Evolutionary conservation across 2,888 invertebrate genomes (phyloP), one percentile per base, ranked within the genome.

Genomic region (Chesias legatella): DNA sequence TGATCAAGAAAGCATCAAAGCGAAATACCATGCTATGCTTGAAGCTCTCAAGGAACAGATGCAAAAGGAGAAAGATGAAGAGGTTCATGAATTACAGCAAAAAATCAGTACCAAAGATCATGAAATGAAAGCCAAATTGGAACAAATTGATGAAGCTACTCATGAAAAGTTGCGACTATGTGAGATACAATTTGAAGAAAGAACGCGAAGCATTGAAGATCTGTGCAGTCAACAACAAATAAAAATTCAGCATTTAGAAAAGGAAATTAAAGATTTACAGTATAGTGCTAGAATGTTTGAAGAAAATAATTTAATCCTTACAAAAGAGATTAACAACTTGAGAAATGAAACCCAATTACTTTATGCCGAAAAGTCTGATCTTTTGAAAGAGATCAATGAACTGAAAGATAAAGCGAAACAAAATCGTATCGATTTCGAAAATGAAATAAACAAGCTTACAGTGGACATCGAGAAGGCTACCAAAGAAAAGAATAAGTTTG

Each of bases 401-500:
- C 39, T 79, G 1, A 82, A 79, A 61, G 80, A 84, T 8, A 73
- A 78, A 21, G 67, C 72, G 1, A 86, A 84, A 52, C 71, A 65
- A 36, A 81, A 73, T 47, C 49, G 65, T 0, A 79, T 81, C 24
- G 67, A 82, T 51, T 82, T 76, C 48, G 85, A 88, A 69, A 86
- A 84, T 56, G 71, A 81, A 58, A 76, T 76, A 11, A 82, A 79
- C 51, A 82, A 77, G 57, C 67, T 86, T 7, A 82, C 81, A 27
- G 70, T 75, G 13, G 80, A 89, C 54, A 63, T 89, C 10, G 85
- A 88, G 32, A 81, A 77, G 53, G 67, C 80, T 17, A 57, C 63
- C 6, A 88, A 79, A 49, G 90, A 91, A 45, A 90, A 90, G 50
- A 84, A 80, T 41, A 83, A 88, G 39, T 91, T 90, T 63, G 86